phyloP scores from a whole-genome alignment of 2,113 vertebrate species.

The Dolichotis patagonum region DNA sequence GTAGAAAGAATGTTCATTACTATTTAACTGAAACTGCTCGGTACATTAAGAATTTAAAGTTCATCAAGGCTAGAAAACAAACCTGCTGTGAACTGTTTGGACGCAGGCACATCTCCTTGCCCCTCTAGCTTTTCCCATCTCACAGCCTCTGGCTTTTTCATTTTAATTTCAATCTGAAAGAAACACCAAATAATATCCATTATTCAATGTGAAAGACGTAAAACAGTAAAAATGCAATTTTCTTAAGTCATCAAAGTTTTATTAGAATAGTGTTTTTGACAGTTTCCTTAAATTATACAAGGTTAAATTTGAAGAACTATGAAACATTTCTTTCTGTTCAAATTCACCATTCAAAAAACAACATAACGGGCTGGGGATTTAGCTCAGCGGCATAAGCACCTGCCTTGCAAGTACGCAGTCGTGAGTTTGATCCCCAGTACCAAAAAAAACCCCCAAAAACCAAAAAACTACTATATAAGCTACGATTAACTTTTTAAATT shows the following conservation, averaged over 20 bases:
- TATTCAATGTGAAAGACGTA: conserved; percentile 66
- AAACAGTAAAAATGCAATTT: conserved; percentile 58
- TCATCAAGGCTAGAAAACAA: conserved; percentile 83
- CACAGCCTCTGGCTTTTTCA: conserved; percentile 96
- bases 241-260: conserved; percentile 53
- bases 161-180: conserved; percentile 96
- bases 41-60: conserved; percentile 25
- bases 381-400: too few species aligned
- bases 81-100: conserved; percentile 94
- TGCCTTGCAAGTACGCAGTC: too few species aligned
- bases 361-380: too few species aligned
- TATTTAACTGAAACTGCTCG: conserved; percentile 47
- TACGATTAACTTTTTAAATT: background rate
- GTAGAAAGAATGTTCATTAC: conserved; percentile 55
- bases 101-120: conserved; percentile 87
- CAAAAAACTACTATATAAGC: background rate
- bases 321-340: conserved; percentile 60
- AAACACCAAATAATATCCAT: conserved; percentile 76
- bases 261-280: conserved; percentile 35
- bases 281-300: conserved; percentile 55
- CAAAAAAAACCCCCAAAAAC: too few species aligned
- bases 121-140: conserved; percentile 98
- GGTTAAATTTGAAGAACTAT: conserved; percentile 56
- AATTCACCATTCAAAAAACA: conserved; percentile 51
- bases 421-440: too few species aligned